Base-by-base conservation (phyloP, 2,888 invertebrate species). In the Aphodius sticticus region DNA sequence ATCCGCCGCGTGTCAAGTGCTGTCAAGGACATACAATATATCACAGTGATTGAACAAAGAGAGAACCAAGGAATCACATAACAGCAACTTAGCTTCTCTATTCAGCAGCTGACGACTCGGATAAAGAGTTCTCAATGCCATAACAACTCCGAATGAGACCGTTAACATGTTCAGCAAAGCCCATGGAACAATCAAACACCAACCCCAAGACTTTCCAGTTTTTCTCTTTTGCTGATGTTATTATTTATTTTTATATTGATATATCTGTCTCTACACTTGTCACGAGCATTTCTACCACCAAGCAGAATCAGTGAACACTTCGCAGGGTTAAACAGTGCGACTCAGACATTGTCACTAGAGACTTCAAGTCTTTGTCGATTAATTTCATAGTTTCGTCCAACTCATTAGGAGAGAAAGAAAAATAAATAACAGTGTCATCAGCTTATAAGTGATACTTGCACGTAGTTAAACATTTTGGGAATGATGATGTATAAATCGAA, bases 401-500 rank as follows among this genome's bases (percentile, higher is more conserved):
- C 12, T 53, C 12, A 53, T 12, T 53, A 9, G 12, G 9, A 9
- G 53, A 15, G 15, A 71, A 15, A 14, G 71, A 71, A 12, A 15
- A 16, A 71, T 71, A 71, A 71, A 71, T 16, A 35, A 71, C 12
- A 16, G 0, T 71, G 15, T 71, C 35, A 71, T 71, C 71, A 16
- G 71, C 71, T n/a, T 71, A 71, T 5, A 71, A 15, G 12, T 71
- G 71, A 35, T 71, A 71, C 15, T 15, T 71, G 35, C 71, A 71
- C 3, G 71, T 71, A 26, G 71, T 6, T 71, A 71, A n/a, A 0
- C 12, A 35, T 6, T 16, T 71, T 26, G 71, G 71, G 12, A 71
- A 71, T 16, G 71, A 16, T 26, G 71, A 70, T 16, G 12, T 7
- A 1, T 70, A 70, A 16, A 70, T 70, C 16, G 6, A 70, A 12